phyloP scores from a whole-genome alignment of 2,797 vertebrate genomes.

The Stomatorhinus walkeri region DNA sequence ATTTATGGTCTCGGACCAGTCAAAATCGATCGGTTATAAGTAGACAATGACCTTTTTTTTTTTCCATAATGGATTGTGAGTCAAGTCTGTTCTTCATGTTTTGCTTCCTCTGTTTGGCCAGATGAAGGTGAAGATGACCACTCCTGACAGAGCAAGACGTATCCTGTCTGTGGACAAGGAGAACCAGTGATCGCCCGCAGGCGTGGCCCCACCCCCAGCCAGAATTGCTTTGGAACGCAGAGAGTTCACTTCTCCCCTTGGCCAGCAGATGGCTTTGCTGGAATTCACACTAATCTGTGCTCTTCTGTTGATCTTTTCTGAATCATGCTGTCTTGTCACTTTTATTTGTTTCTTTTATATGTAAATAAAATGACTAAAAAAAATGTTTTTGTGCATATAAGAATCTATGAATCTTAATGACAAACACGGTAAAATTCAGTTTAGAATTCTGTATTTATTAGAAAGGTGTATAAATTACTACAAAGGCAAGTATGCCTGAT shows the following conservation, averaged over 20 bases:
- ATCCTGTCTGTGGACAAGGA: constrained; percentile 59
- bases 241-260: background rate
- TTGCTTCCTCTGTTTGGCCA: constrained; percentile 26
- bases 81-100: background rate
- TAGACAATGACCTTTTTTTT: background rate
- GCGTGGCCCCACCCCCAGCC: background rate
- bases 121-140: constrained; percentile 59
- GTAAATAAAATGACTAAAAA: constrained; percentile 51
- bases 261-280: constrained; percentile 33
- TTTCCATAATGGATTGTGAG: background rate
- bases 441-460: constrained; percentile 52
- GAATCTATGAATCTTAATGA: background rate
- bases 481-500: constrained; percentile 21
- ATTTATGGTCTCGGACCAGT: background rate
- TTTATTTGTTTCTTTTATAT: constrained; percentile 31
- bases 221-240: constrained; percentile 1
- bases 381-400: background rate
- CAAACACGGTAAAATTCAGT: constrained; percentile 19
- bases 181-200: constrained; percentile 45
- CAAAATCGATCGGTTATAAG: background rate
- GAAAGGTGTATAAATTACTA: constrained; percentile 28
- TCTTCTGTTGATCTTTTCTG: constrained; percentile 22
- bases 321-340: constrained; percentile 24
- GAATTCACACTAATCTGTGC: constrained; percentile 25
- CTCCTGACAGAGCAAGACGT: constrained; percentile 55